Conservation (phyloP, 2,113 vertebrate genomes). For the Hystrix cristata region DNA sequence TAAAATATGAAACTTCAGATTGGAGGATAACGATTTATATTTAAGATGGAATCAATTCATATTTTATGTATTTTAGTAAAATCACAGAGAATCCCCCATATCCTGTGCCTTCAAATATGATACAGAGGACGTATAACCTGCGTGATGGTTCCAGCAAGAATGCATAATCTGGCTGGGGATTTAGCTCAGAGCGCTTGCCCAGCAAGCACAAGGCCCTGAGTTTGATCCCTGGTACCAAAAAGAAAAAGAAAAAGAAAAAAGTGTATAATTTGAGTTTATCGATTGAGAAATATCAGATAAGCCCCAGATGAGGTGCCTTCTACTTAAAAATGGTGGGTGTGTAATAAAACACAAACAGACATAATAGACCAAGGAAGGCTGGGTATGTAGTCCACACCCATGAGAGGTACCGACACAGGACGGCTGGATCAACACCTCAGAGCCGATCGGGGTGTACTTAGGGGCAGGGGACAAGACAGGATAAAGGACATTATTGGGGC, state of each 20-base stretch:
- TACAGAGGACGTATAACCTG: too few species aligned
- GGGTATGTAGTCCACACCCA: neutral
- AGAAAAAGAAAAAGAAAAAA: too few species aligned
- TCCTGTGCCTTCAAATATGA: neutral
- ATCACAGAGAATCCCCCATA: neutral
- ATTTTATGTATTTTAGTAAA: neutral
- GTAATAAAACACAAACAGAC: neutral
- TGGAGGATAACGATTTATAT: neutral
- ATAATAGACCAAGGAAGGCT: neutral
- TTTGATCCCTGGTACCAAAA: too few species aligned
- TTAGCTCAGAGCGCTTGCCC: too few species aligned
- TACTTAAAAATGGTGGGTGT: neutral
- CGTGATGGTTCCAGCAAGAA: neutral
- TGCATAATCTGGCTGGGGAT: neutral
- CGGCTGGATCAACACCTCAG: too few species aligned
- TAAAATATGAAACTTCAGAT: neutral
- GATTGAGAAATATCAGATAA: neutral
- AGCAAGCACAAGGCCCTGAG: too few species aligned
- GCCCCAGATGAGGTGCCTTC: neutral
- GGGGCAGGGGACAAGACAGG: neutral
- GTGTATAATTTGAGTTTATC: neutral
- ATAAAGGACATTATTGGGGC: neutral
- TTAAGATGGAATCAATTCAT: neutral
- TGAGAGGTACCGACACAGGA: neutral
- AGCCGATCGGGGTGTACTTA: neutral